Percentiles rank a stretch among this genome's conserved stretches.
Conservation (phyloP, 2,797 vertebrate genomes). For the Erithacus rubecula region DNA sequence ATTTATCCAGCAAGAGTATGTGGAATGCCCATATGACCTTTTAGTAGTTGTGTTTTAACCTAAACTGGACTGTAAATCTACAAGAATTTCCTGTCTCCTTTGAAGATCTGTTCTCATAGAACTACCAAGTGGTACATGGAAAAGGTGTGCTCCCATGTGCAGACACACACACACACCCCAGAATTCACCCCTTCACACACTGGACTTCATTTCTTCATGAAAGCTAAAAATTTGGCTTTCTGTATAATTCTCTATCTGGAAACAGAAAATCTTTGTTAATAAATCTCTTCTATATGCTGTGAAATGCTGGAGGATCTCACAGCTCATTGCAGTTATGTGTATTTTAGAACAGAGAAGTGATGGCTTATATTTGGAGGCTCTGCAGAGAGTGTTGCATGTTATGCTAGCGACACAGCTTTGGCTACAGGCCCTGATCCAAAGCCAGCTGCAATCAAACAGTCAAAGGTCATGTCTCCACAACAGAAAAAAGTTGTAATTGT, state of each 20-base stretch:
- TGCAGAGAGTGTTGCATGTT: slow-evolving; percentile 36
- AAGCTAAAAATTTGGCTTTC: neutral
- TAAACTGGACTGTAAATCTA: neutral
- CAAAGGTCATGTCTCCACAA: slow-evolving; percentile 59
- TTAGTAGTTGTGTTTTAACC: neutral
- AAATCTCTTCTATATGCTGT: slow-evolving; percentile 45
- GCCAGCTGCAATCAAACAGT: slow-evolving; percentile 48
- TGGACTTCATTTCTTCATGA: neutral
- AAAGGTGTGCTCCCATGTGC: fast-evolving
- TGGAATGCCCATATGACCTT: neutral
- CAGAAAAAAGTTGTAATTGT: slow-evolving; percentile 40
- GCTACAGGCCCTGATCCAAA: slow-evolving; percentile 39
- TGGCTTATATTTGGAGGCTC: slow-evolving; percentile 23
- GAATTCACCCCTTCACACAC: neutral
- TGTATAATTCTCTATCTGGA: neutral
- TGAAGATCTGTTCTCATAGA: neutral
- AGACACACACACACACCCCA: fast-evolving
- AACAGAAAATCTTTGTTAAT: slow-evolving; percentile 42
- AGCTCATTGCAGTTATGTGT: slow-evolving; percentile 28
- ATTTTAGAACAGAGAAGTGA: slow-evolving; percentile 50
- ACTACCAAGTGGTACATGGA: neutral
- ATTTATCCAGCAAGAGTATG: neutral
- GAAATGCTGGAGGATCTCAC: slow-evolving; percentile 38
- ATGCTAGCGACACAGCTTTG: slow-evolving; percentile 31
- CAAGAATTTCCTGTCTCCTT: neutral